Percentiles rank a stretch among this genome's conserved stretches.
These are phyloP conservation scores for Samia ricini DNA, from an alignment of 1,140 invertebrate genomes.

Conservation along the genomic window DNA sequence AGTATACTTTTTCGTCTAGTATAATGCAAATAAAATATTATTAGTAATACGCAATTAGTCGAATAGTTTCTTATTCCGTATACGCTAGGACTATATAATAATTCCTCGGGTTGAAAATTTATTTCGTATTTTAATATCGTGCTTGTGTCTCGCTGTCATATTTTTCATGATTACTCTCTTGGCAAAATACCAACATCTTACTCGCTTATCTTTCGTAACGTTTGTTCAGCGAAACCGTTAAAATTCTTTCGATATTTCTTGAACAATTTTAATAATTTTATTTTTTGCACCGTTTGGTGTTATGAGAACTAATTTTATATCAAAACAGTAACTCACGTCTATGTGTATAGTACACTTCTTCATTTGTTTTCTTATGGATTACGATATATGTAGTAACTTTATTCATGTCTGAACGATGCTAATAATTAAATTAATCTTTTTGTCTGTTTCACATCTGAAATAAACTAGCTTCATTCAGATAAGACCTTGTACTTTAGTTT, in stretches of 20 bases:
- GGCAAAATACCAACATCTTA: conserved; percentile 57
- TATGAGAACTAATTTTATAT: neutral
- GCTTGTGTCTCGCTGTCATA: conserved; percentile 45
- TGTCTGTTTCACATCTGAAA: too few relatives aligned
- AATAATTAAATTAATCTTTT: too few relatives aligned
- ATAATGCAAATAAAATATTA: conserved; percentile 14
- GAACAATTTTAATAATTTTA: neutral
- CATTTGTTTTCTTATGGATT: neutral
- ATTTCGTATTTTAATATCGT: conserved; percentile 58
- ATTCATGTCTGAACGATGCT: too few relatives aligned
- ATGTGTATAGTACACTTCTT: neutral
- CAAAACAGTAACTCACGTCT: neutral
- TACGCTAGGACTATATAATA: conserved; percentile 19
- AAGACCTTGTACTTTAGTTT: too few relatives aligned
- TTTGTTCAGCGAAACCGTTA: conserved; percentile 40
- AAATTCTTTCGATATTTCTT: conserved; percentile 19
- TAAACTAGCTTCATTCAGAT: too few relatives aligned
- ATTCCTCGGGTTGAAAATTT: conserved; percentile 42
- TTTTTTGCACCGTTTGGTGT: neutral
- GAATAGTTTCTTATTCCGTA: neutral
- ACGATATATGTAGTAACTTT: too few relatives aligned
- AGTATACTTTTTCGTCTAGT: conserved; percentile 28
- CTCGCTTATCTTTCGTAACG: conserved; percentile 56
- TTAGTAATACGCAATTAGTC: neutral
- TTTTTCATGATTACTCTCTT: conserved; percentile 59